Evolutionary conservation across 1,140 invertebrate species (phyloP).

Genomic region (Neodiprion lecontei): DNA sequence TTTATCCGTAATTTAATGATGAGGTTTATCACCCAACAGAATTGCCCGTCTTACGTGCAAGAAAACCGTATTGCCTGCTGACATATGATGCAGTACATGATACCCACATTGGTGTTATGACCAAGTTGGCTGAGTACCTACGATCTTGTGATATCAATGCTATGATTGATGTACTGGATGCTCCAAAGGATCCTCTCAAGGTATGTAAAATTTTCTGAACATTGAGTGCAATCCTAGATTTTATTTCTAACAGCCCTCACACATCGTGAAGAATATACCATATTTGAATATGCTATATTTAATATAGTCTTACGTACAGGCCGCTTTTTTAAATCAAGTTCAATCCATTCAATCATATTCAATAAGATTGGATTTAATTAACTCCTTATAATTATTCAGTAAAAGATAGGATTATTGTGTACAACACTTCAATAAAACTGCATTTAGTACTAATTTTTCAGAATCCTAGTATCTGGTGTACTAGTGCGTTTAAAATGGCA

Average conservation of each 20-base stretch:
- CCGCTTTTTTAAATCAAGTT: not conserved
- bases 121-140: constrained; percentile 49
- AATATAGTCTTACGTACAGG: not conserved
- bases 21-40: not conserved
- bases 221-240: not conserved
- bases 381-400: not conserved
- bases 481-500: constrained; percentile 46
- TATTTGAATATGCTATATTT: no score
- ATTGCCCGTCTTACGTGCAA: constrained; percentile 15
- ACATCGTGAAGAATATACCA: no score
- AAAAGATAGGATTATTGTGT: not conserved
- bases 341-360: not conserved
- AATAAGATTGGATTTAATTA: not conserved
- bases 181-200: constrained; percentile 44
- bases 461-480: constrained; percentile 54
- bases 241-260: no score
- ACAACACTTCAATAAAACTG: constrained; percentile 15
- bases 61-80: constrained; percentile 50
- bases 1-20: constrained; percentile 13
- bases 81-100: constrained; percentile 50
- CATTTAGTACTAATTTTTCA: constrained; percentile 31
- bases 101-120: constrained; percentile 50
- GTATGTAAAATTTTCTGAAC: constrained; percentile 29
- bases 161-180: constrained; percentile 53
- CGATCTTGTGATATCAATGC: constrained; percentile 51